Base-by-base conservation (phyloP, 2,888 invertebrate genomes). In the Macrophya alboannulata region DNA sequence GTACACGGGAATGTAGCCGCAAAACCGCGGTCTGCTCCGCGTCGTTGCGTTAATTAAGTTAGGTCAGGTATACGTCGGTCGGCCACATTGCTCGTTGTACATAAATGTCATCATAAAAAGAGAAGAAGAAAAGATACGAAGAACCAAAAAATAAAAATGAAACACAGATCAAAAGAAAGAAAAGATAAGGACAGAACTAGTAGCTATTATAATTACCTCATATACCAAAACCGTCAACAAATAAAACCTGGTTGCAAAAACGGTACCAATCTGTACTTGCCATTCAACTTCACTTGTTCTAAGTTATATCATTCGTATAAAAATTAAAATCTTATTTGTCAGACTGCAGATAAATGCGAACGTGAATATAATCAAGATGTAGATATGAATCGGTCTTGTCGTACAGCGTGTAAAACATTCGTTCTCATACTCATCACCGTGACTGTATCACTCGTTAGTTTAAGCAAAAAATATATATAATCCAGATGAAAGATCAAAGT, bases 31-130 rank as follows among this genome's bases (percentile, higher is more conserved):
- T 92, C 88, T 90, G 92, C 90, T 92, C 89, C 90, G 92, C 92
- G 91, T 92, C 93, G 93, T 93, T 93, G 93, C 91, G 92, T 93
- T 93, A 93, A 93, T 93, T 93, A 93, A 93, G 93, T 93, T 93
- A 93, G 83, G 83, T 83, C 68, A 83, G 83, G 81, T 81, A 83
- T 25, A 31, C 91, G 90, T 91, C 89, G 90, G 89, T 90, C 90
- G 90, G 90, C 90, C 90, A 90, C 91, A 91, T 92, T 92, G 91
- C 92, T 92, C 90, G 87, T 87, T 88, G 89, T 88, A 90, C 91
- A 92, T 93, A 92, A 93, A 92, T 90, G 93, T 74, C 72, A 4
- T 43, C 72, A 21, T 43, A 74, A 74, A 74, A 74, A 21, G 21
- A 43, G 45, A 21, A 74, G 40, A 15, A 55, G 17, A 51, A 45